Evolutionary conservation across 2,113 vertebrate genomes (phyloP).

Genomic region (Megaceryle maxima): DNA sequence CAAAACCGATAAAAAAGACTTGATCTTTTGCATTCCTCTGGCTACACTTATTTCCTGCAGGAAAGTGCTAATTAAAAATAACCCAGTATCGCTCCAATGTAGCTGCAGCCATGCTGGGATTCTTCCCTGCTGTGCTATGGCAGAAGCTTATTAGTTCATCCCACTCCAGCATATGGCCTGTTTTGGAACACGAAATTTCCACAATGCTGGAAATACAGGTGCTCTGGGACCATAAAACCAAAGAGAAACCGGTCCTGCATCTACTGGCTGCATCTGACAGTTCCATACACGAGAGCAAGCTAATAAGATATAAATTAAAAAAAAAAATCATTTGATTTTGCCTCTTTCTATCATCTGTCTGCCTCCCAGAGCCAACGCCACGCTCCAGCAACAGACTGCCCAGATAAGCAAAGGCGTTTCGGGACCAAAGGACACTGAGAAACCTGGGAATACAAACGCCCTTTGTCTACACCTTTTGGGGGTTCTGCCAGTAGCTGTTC

Average conservation of each 20-base stretch:
- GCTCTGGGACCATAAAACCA: neutral
- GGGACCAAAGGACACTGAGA: neutral
- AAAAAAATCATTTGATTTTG: neutral
- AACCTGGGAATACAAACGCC: neutral
- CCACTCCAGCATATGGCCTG: slow-evolving; percentile 60
- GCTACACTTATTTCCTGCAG: neutral
- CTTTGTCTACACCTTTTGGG: neutral
- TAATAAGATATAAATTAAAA: neutral
- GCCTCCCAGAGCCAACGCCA: neutral
- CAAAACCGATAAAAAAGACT: neutral
- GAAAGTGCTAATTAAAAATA: slow-evolving; percentile 46
- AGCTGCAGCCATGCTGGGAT: slow-evolving; percentile 9
- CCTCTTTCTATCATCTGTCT: neutral
- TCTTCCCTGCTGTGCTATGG: slow-evolving; percentile 39
- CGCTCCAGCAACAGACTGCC: neutral
- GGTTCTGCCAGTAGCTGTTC: neutral
- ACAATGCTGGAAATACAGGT: slow-evolving; percentile 7
- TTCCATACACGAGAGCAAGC: neutral
- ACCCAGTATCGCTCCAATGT: neutral
- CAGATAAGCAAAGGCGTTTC: neutral
- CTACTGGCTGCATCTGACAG: fast-evolving
- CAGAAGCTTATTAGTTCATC: slow-evolving; percentile 52
- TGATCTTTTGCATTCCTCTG: neutral
- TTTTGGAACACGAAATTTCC: slow-evolving; percentile 38
- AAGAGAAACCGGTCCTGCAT: neutral